Conservation (phyloP, 2,888 invertebrate genomes). For the Drosophila maculinotata region DNA sequence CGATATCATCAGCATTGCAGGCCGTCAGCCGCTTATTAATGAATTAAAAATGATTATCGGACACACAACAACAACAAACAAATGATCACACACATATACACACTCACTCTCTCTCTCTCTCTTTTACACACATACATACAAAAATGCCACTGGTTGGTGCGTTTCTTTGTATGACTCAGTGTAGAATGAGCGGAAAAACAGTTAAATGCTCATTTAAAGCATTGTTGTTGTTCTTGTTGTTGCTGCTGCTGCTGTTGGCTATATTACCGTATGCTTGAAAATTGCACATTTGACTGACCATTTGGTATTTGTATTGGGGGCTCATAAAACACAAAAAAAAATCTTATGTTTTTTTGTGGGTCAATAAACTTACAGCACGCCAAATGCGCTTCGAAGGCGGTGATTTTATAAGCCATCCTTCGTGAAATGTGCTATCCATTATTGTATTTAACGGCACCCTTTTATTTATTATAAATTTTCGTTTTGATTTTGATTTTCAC, state of each 20-base stretch:
- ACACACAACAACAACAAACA: slow-evolving; percentile 61
- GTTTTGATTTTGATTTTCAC: slow-evolving; percentile 41
- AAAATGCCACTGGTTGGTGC: slow-evolving; percentile 63
- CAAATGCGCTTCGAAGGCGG: slow-evolving; percentile 96
- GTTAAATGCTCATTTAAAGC: slow-evolving; percentile 35
- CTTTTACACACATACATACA: slow-evolving; percentile 12
- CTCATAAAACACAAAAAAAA: slow-evolving; percentile 21
- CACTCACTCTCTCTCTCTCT: slow-evolving; percentile 22
- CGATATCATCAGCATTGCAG: slow-evolving; percentile 53
- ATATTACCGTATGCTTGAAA: slow-evolving; percentile 43
- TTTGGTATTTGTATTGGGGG: slow-evolving; percentile 40
- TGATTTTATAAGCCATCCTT: slow-evolving; percentile 98
- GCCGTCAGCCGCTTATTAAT: slow-evolving; percentile 67
- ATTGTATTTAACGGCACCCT: slow-evolving; percentile 23
- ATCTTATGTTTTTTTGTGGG: slow-evolving; percentile 22
- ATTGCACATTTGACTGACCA: slow-evolving; percentile 53
- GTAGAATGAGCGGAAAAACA: slow-evolving; percentile 47
- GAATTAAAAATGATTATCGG: slow-evolving; percentile 74
- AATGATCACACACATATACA: slow-evolving; percentile 35
- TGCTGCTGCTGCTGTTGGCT: slow-evolving; percentile 20
- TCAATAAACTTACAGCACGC: slow-evolving; percentile 92
- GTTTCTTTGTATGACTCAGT: slow-evolving; percentile 66
- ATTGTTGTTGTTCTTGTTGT: slow-evolving; percentile 16
- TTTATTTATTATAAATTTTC: slow-evolving; percentile 22
- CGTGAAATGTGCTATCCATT: slow-evolving; percentile 86